Evolutionary conservation across 92 coral and sea anemone genomes (phyloP), one percentile per base, ranked within the genome.

Genomic region (Bergia sp.): DNA sequence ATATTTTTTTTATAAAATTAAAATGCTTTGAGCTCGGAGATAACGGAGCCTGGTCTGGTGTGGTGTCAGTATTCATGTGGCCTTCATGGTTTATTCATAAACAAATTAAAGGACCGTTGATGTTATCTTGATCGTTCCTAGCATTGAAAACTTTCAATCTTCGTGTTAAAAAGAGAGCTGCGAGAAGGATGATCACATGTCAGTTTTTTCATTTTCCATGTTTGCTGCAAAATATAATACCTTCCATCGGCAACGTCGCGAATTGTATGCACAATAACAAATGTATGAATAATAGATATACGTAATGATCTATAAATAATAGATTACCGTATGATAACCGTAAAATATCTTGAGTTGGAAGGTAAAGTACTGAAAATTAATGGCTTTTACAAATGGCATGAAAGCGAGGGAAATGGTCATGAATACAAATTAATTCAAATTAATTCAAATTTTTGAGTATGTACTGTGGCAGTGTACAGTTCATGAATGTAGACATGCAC

Each of bases 41-140:
- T 29, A 36, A 55, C 64, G 64, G 64, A 16, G 69, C 11, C 67
- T 16, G 29, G 18, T 61, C 79, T 75, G 79, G 49, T 75, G 7
- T n/a, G 80, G 45, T 16, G 49, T 39, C 23, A 23, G 15, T 10
- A 72, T 23, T 72, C 11, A 0, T 76, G 45, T 8, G 69, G 69
- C 20, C 80, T 73, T 76, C 80, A 76, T 76, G 80, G 29, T 42
- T 41, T 39, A 76, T 76, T 41, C 80, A 76, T 76, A 15, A 76
- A 76, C 12, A 76, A 12, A 76, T 76, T 76, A 76, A 76, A 76
- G 53, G 21, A 53, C 80, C 53, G 50, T 11, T 20, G 3, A 76
- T 16, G 20, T 12, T 61, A 61, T 61, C n/a, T 61, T 16, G 69
- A 61, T 61, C 29, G 29, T 18, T 20, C 69, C 29, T 61, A 20